Conservation (phyloP, 1,140 invertebrate species). For the Neuroterus valhalla region DNA sequence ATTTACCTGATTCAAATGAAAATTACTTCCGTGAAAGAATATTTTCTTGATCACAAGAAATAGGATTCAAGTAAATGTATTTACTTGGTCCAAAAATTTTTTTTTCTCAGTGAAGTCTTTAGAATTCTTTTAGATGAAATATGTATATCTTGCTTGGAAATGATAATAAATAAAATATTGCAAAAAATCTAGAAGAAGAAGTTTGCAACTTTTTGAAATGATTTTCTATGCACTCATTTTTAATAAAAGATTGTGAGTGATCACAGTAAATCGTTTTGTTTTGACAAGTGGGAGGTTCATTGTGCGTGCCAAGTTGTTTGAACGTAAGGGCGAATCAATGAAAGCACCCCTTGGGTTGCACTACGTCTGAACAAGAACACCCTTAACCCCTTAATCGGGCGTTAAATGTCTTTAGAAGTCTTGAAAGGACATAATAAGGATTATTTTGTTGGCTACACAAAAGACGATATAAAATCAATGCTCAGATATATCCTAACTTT, state of each 20-base stretch:
- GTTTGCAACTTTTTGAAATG: too few relatives aligned
- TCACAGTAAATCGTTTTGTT: neutral
- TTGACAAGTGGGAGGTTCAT: neutral
- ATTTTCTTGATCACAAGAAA: too few relatives aligned
- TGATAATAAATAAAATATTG: neutral
- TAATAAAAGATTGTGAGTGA: neutral
- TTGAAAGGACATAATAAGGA: neutral
- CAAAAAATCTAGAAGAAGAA: too few relatives aligned
- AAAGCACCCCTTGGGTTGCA: neutral
- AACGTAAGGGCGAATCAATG: slow-evolving; percentile 21
- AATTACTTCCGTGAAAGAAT: too few relatives aligned
- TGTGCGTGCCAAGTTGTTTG: neutral
- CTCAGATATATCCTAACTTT: neutral
- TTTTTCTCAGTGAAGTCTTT: too few relatives aligned
- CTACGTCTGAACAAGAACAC: slow-evolving; percentile 1
- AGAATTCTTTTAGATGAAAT: too few relatives aligned
- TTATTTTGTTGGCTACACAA: neutral
- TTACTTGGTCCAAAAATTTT: too few relatives aligned
- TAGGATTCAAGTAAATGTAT: too few relatives aligned
- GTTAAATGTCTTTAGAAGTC: neutral
- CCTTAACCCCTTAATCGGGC: slow-evolving; percentile 18
- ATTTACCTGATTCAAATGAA: too few relatives aligned
- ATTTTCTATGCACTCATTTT: neutral
- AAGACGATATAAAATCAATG: neutral
- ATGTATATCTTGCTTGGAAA: too few relatives aligned